Conservation (phyloP, 1,140 invertebrate genomes). For the Octopus bimaculoides region DNA sequence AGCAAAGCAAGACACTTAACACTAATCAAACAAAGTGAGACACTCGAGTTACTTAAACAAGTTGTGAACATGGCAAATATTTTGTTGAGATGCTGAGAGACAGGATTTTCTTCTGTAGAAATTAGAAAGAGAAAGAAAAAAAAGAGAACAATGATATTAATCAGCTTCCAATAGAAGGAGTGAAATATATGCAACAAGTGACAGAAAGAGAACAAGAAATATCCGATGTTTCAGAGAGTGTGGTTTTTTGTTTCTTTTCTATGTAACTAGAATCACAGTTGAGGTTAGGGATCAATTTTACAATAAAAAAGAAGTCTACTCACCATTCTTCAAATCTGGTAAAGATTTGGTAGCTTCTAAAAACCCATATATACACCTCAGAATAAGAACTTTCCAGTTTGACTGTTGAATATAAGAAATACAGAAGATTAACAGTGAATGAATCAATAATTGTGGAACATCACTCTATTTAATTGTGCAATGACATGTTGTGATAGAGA, state of each 20-base stretch:
- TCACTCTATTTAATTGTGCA: too few relatives aligned
- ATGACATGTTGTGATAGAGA: too few relatives aligned
- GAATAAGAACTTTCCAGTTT: constrained; percentile 1
- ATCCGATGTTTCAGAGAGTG: too few relatives aligned
- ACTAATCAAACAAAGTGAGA: not conserved
- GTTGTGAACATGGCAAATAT: not conserved
- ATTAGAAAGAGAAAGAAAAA: not conserved
- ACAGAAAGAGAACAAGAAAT: too few relatives aligned
- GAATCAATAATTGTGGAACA: too few relatives aligned
- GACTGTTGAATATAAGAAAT: not conserved
- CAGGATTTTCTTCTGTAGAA: not conserved
- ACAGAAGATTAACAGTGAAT: too few relatives aligned
- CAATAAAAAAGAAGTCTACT: not conserved
- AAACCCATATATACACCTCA: not conserved
- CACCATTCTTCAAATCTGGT: not conserved
- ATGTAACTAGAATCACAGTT: too few relatives aligned
- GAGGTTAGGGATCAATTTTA: too few relatives aligned
- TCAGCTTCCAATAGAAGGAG: too few relatives aligned
- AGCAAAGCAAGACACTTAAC: not conserved
- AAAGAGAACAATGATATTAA: not conserved
- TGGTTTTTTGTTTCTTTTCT: too few relatives aligned
- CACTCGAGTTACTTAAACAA: not conserved
- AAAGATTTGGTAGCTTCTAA: not conserved
- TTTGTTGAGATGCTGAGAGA: not conserved
- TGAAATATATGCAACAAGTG: too few relatives aligned